These are phyloP conservation scores for Agrochola lota DNA, from an alignment of 2,888 invertebrate species.

Conservation along the genomic window DNA sequence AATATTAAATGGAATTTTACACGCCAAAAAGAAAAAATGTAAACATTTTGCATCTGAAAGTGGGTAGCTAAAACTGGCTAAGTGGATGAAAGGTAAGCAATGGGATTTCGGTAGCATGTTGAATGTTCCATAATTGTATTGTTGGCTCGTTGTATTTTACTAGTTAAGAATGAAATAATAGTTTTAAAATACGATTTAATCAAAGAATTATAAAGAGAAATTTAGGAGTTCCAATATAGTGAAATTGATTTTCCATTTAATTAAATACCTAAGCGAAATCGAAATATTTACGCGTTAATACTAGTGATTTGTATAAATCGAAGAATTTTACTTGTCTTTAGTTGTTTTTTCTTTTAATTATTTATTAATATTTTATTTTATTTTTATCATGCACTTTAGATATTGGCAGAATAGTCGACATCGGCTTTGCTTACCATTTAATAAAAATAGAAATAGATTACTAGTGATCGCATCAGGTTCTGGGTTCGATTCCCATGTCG, in stretches of 20 bases:
- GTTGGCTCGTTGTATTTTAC: neutral
- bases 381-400: no score
- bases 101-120: neutral
- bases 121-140: neutral
- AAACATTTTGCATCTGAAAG: slow-evolving; percentile 41
- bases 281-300: neutral
- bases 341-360: no score
- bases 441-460: no score
- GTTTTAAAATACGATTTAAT: neutral
- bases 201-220: neutral
- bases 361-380: no score
- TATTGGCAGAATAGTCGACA: no score
- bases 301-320: neutral
- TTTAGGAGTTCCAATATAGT: no score
- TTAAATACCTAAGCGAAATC: neutral
- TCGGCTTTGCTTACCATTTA: no score
- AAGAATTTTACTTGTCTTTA: no score
- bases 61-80: slow-evolving; percentile 46
- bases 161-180: neutral
- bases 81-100: slow-evolving; percentile 12
- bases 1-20: slow-evolving; percentile 62
- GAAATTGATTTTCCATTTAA: neutral
- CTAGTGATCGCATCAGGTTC: neutral
- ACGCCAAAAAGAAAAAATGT: slow-evolving; percentile 30
- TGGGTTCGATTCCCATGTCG: neutral